Percentiles rank a stretch among this genome's conserved stretches.
phyloP scores from a whole-genome alignment of 2,797 vertebrate genomes.

The Clarias platycephalus region DNA sequence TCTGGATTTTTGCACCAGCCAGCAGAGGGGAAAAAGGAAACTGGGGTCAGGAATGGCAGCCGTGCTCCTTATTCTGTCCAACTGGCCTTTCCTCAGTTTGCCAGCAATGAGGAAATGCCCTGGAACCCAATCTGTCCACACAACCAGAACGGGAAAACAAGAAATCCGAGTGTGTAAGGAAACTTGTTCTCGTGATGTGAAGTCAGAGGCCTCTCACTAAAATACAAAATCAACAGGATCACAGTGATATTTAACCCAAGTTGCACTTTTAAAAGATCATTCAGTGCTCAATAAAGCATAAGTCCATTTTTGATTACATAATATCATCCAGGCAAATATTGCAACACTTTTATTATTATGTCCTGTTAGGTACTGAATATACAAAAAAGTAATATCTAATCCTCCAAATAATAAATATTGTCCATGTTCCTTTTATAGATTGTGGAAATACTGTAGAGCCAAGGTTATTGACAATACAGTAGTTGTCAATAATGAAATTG shows the following conservation, averaged over 20 bases:
- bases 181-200: slow-evolving; percentile 16
- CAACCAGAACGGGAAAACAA: slow-evolving; percentile 44
- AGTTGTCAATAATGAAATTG: not conserved
- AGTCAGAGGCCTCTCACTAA: slow-evolving; percentile 4
- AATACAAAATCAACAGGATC: slow-evolving; percentile 18
- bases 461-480: not conserved
- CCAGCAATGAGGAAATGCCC: slow-evolving; percentile 50
- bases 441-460: not conserved
- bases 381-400: not conserved
- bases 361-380: not conserved
- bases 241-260: slow-evolving; percentile 7
- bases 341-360: no score
- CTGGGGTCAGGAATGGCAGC: slow-evolving; percentile 44
- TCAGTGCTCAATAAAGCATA: not conserved
- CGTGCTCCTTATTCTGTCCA: slow-evolving; percentile 40
- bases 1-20: slow-evolving; percentile 47
- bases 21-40: slow-evolving; percentile 37
- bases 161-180: slow-evolving; percentile 23
- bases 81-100: slow-evolving; percentile 46
- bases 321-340: not conserved
- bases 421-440: not conserved
- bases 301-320: not conserved
- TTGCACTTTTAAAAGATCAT: slow-evolving; percentile 1
- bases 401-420: not conserved
- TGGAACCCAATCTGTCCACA: slow-evolving; percentile 48